Conservation (phyloP, 2,113 vertebrate species). For the Protomyctophum bolini region DNA sequence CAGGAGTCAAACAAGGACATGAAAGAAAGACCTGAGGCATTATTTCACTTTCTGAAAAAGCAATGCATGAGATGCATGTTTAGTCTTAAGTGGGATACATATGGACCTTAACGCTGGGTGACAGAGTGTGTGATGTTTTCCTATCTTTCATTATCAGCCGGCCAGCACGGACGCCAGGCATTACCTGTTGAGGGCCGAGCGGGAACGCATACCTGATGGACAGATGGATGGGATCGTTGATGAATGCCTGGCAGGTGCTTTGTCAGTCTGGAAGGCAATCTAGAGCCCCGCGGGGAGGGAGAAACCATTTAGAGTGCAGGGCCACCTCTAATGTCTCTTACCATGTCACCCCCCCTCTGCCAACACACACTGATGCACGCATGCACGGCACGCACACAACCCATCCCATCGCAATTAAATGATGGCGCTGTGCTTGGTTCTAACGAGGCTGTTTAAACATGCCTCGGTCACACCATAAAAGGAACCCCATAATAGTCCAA, state of each 20-base stretch:
- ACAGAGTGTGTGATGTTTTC: slow-evolving; percentile 81
- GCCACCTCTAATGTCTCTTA: slow-evolving; percentile 50
- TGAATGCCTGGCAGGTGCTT: slow-evolving; percentile 84
- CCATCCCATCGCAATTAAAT: slow-evolving; percentile 68
- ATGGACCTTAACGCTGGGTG: slow-evolving; percentile 72
- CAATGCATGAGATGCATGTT: slow-evolving; percentile 67
- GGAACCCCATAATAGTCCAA: slow-evolving; percentile 56
- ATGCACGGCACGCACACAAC: slow-evolving; percentile 1
- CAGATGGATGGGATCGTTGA: slow-evolving; percentile 82
- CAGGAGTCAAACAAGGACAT: slow-evolving; percentile 36
- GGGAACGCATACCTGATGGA: slow-evolving; percentile 77
- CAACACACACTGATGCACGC: background rate
- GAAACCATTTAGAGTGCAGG: slow-evolving; percentile 76
- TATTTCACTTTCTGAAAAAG: slow-evolving; percentile 16
- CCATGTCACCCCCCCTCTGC: slow-evolving; percentile 42
- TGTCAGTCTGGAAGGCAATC: slow-evolving; percentile 84
- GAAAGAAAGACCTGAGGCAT: slow-evolving; percentile 6
- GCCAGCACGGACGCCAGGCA: slow-evolving; percentile 66
- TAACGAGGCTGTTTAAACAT: slow-evolving; percentile 64
- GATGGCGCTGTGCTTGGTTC: slow-evolving; percentile 35
- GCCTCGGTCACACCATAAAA: slow-evolving; percentile 55
- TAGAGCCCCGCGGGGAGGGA: slow-evolving; percentile 68
- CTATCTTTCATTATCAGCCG: slow-evolving; percentile 81
- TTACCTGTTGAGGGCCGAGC: slow-evolving; percentile 82
- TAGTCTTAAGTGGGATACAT: slow-evolving; percentile 75